Conservation (phyloP, 2,113 vertebrate species). For the Cricetomys ansorgei region DNA sequence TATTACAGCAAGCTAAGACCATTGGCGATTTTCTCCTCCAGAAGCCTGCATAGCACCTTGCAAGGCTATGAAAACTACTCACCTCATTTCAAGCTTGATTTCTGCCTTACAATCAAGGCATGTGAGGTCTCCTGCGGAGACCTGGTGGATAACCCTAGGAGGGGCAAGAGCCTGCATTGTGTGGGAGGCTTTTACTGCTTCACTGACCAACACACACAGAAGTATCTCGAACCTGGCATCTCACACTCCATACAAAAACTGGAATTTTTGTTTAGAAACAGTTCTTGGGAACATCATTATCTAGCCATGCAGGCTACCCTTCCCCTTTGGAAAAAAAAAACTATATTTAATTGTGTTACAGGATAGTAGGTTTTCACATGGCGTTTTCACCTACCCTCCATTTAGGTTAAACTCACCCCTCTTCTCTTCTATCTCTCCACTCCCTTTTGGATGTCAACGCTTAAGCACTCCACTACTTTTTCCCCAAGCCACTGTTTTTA, state of each 20-base stretch:
- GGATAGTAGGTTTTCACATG: background rate
- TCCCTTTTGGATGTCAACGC: background rate
- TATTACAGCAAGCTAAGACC: background rate
- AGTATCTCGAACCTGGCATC: background rate
- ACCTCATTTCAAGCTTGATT: background rate
- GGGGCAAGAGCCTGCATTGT: too few relatives aligned
- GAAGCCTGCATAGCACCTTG: background rate
- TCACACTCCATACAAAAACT: too few relatives aligned
- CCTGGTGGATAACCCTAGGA: background rate
- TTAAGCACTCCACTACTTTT: background rate
- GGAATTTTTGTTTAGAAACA: background rate
- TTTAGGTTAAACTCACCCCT: too few relatives aligned
- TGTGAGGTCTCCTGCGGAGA: background rate
- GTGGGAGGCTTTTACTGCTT: too few relatives aligned
- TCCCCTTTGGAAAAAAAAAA: background rate
- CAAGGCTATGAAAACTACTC: background rate
- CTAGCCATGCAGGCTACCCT: background rate
- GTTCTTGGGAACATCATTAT: background rate
- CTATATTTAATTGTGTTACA: background rate
- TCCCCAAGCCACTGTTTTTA: background rate
- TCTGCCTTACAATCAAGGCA: background rate
- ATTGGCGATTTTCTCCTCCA: background rate
- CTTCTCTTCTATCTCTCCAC: too few relatives aligned
- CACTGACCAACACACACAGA: background rate
- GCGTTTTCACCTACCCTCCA: too few relatives aligned